phyloP scores from a whole-genome alignment of 2,797 vertebrate genomes.

The Eutrigla gurnardus region DNA sequence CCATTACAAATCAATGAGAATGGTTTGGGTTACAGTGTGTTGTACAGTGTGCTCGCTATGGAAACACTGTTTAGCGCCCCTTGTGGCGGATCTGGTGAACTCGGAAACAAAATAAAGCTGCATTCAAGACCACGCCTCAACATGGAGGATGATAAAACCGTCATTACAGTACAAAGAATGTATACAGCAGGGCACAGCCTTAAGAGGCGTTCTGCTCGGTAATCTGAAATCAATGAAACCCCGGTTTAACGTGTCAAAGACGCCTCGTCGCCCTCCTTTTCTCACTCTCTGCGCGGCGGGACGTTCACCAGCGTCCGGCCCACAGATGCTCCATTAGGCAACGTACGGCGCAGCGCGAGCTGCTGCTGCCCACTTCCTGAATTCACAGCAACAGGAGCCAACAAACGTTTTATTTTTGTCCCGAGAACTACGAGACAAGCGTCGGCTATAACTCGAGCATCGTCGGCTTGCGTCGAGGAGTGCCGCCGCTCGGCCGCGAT shows the following conservation, averaged over 20 bases:
- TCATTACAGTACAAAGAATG: rapidly evolving
- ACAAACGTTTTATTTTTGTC: neutral
- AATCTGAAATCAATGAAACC: no score
- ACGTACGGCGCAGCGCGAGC: slow-evolving; percentile 1
- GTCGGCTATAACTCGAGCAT: neutral
- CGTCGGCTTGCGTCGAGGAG: slow-evolving; percentile 2
- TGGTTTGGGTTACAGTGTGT: neutral
- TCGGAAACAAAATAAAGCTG: slow-evolving; percentile 37
- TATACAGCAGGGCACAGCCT: neutral
- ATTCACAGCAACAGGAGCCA: slow-evolving; percentile 46
- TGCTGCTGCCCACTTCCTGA: slow-evolving; percentile 61
- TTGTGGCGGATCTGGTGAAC: slow-evolving; percentile 7
- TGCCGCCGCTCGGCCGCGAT: slow-evolving; percentile 69
- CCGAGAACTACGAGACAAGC: neutral
- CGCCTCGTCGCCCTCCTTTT: rapidly evolving
- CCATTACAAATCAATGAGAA: no score
- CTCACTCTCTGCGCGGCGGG: neutral
- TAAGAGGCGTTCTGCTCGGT: rapidly evolving
- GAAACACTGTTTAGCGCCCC: slow-evolving; percentile 44
- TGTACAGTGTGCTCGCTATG: neutral
- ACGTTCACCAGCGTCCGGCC: slow-evolving; percentile 29
- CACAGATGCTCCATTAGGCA: neutral
- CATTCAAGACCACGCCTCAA: slow-evolving; percentile 39
- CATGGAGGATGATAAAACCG: rapidly evolving
- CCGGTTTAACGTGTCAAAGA: neutral